Conservation (phyloP, 2,888 invertebrate species). For the Tenthredo amoena region DNA sequence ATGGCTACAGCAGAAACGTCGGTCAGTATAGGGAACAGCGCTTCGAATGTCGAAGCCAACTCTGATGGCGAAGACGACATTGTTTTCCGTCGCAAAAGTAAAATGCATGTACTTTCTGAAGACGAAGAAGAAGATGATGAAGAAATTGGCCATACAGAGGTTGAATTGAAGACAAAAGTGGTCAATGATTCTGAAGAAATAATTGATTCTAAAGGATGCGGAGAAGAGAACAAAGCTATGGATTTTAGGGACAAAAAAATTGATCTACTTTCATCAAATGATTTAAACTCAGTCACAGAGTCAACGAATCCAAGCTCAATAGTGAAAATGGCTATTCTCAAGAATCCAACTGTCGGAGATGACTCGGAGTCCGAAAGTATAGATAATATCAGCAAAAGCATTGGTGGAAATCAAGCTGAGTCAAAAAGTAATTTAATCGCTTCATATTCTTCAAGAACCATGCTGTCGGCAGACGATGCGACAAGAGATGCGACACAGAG, state of each 20-base stretch:
- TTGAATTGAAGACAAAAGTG: not conserved
- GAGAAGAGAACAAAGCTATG: not conserved
- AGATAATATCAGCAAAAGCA: not conserved
- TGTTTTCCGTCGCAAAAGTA: not conserved
- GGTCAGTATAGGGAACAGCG: not conserved
- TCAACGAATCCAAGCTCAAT: no score
- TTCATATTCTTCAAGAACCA: not conserved
- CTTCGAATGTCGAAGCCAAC: not conserved
- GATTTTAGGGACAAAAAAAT: not conserved
- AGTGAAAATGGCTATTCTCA: not conserved
- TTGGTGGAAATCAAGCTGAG: not conserved
- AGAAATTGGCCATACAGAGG: not conserved
- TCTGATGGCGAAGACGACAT: not conserved
- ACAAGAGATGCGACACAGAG: not conserved
- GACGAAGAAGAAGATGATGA: not conserved
- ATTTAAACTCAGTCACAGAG: not conserved
- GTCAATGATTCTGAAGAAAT: not conserved
- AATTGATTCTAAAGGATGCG: not conserved
- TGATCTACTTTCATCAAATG: not conserved
- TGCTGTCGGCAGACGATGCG: not conserved
- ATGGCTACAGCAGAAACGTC: conserved; percentile 9
- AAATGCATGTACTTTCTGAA: not conserved
- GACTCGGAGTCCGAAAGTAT: not conserved
- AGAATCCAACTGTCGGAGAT: not conserved
- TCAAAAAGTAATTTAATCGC: not conserved